phyloP scores from a whole-genome alignment of 1,140 invertebrate genomes.

The Drosophila lini region DNA sequence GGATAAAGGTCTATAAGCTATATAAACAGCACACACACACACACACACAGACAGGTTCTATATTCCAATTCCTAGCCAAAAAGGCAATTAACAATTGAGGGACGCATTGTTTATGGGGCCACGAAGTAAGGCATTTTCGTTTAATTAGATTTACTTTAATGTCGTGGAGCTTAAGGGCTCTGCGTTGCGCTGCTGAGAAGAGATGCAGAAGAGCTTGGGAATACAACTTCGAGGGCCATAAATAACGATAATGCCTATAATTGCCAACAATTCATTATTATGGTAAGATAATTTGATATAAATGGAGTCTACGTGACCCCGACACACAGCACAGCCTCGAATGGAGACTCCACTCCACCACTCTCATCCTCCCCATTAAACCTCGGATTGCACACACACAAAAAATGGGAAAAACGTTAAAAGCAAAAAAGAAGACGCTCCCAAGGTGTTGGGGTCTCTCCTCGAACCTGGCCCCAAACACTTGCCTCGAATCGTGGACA shows the following conservation, averaged over 20 bases:
- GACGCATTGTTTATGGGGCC: slow-evolving; percentile 15
- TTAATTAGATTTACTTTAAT: slow-evolving; percentile 79
- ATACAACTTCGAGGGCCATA: slow-evolving; percentile 75
- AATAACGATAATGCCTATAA: slow-evolving; percentile 84
- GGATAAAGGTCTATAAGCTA: slow-evolving; percentile 14
- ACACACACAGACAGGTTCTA: slow-evolving; percentile 2
- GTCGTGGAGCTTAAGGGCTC: slow-evolving; percentile 39
- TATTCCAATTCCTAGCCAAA: slow-evolving; percentile 14
- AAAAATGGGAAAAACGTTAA: slow-evolving; percentile 8
- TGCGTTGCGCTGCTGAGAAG: not conserved
- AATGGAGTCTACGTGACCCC: slow-evolving; percentile 83
- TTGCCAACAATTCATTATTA: slow-evolving; percentile 84
- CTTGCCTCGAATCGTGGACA: slow-evolving; percentile 56
- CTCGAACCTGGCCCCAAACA: slow-evolving; percentile 20
- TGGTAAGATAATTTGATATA: slow-evolving; percentile 84
- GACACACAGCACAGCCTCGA: slow-evolving; percentile 49
- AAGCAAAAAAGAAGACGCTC: slow-evolving; percentile 22
- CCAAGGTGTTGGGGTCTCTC: slow-evolving; percentile 36
- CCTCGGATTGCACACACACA: slow-evolving; percentile 15
- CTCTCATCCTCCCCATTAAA: slow-evolving; percentile 15
- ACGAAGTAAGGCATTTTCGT: slow-evolving; percentile 62
- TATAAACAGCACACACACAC: not conserved
- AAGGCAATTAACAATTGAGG: slow-evolving; percentile 61
- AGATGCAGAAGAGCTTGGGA: slow-evolving; percentile 60
- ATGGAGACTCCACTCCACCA: not conserved